Evolutionary conservation across 2,888 invertebrate species (phyloP).

Genomic region (Aricia artaxerxes): DNA sequence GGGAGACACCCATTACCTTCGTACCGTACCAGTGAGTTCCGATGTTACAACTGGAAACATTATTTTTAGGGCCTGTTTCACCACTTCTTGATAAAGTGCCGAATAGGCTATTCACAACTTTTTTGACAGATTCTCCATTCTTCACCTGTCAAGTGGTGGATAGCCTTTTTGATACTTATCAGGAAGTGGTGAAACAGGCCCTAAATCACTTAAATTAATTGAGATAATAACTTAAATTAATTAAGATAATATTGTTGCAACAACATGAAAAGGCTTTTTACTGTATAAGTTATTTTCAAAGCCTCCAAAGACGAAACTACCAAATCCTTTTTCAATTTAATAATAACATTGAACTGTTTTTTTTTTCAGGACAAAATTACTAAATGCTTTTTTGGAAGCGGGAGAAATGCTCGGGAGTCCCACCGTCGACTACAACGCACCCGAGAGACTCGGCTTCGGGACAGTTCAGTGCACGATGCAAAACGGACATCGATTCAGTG

Average conservation of each 20-base stretch:
- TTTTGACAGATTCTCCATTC: too few species aligned
- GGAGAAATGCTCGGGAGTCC: conserved; percentile 84
- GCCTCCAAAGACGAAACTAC: background rate
- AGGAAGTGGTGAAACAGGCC: too few species aligned
- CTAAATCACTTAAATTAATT: too few species aligned
- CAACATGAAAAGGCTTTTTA: too few species aligned
- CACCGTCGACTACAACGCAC: conserved; percentile 85
- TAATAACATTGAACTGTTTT: background rate
- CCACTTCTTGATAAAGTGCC: too few species aligned
- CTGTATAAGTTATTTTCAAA: background rate
- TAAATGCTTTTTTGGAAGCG: conserved; percentile 80
- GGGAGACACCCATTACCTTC: conserved; percentile 82
- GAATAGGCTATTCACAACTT: too few species aligned
- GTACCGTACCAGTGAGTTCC: conserved; percentile 70
- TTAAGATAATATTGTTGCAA: too few species aligned
- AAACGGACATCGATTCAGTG: conserved; percentile 83
- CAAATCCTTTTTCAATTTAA: background rate
- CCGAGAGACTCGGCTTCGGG: conserved; percentile 82
- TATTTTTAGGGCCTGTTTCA: too few species aligned
- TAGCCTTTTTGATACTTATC: too few species aligned
- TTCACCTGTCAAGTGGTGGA: too few species aligned
- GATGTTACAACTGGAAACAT: too few species aligned
- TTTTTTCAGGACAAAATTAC: conserved; percentile 62
- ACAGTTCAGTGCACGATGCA: conserved; percentile 82
- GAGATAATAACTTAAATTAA: too few species aligned